Percentiles rank a stretch among this genome's conserved stretches.
These are phyloP conservation scores for Biston stratarius DNA, from an alignment of 2,888 invertebrate genomes.

Conservation along the genomic window DNA sequence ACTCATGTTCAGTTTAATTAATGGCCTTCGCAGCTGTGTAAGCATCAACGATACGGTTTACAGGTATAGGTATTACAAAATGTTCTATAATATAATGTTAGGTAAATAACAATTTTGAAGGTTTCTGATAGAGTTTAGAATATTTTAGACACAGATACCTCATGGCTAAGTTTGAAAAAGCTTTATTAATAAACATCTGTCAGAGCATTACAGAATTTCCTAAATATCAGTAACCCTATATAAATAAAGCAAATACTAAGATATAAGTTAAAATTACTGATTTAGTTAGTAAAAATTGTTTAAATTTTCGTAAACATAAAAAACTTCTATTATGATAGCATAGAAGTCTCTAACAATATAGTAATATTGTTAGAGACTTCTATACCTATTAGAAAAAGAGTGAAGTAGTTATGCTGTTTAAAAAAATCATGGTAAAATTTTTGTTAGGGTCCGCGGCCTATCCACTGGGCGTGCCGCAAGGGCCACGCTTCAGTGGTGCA, in stretches of 20 bases:
- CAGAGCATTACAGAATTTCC: too few relatives aligned
- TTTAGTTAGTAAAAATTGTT: too few relatives aligned
- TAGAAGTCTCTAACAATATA: too few relatives aligned
- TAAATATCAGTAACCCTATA: too few relatives aligned
- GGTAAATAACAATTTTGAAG: neutral
- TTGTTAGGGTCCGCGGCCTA: slow-evolving; percentile 92
- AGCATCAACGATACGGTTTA: slow-evolving; percentile 15
- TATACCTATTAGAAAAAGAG: too few relatives aligned
- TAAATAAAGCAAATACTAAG: too few relatives aligned
- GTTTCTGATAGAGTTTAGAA: neutral
- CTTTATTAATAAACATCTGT: too few relatives aligned
- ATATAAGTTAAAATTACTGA: too few relatives aligned
- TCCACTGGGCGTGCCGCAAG: slow-evolving; percentile 97
- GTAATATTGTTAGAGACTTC: too few relatives aligned
- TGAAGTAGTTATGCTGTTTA: neutral
- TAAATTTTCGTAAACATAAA: too few relatives aligned
- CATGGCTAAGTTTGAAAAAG: too few relatives aligned
- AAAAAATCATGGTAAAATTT: neutral
- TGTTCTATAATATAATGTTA: slow-evolving; percentile 3
- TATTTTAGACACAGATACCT: neutral
- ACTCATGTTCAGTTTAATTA: slow-evolving; percentile 15
- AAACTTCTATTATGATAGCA: too few relatives aligned
- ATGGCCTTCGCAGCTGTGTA: slow-evolving; percentile 28
- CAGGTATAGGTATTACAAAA: slow-evolving; percentile 13
- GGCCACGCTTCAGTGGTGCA: slow-evolving; percentile 97